Evolutionary conservation across 1,140 invertebrate species (phyloP), one percentile per base, ranked within the genome.

Genomic region (Pseudomyrmex pallidus): DNA sequence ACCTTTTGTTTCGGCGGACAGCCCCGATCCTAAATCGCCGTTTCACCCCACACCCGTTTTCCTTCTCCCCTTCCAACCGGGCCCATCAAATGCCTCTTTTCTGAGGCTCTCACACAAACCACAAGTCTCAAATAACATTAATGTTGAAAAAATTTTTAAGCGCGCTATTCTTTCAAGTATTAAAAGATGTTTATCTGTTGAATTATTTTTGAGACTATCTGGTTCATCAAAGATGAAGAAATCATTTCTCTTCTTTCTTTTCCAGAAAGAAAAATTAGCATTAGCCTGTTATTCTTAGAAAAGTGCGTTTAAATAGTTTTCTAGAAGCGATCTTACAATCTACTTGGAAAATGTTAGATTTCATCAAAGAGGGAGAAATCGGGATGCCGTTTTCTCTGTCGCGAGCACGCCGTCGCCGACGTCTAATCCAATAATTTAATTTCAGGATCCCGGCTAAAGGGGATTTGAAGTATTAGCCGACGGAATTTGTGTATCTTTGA

Each of bases 381-480:
- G 35, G 20, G 22, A 77, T 35, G n/a, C 64, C 46, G 22, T 7
- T 2, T 25, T 70, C 76, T 48, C 10, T 68, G 63, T 54, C 25
- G 72, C 72, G 62, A 77, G 76, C 63, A 80, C n/a, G 73, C 70
- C 85, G 90, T 86, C 90, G 92, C 89, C 87, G 85, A 73, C 89
- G 84, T 93, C 93, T 94, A 94, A 94, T 93, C 93, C 92, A 94
- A 94, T 94, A 93, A 94, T 94, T 94, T 94, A 94, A 94, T 94
- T 94, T 94, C 88, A 86, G 85, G 90, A 93, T 91, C 91, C 92
- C 85, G 83, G 91, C 91, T 93, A 90, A 92, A 93, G 93, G 93
- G 93, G 93, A 94, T 94, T 94, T 93, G 91, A 93, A 94, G 93
- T 94, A 94, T 94, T 94, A 94, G 92, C 91, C 92, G 76, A 44